phyloP scores from a whole-genome alignment of 2,113 vertebrate species.

The Acanthochromis polyacanthus region DNA sequence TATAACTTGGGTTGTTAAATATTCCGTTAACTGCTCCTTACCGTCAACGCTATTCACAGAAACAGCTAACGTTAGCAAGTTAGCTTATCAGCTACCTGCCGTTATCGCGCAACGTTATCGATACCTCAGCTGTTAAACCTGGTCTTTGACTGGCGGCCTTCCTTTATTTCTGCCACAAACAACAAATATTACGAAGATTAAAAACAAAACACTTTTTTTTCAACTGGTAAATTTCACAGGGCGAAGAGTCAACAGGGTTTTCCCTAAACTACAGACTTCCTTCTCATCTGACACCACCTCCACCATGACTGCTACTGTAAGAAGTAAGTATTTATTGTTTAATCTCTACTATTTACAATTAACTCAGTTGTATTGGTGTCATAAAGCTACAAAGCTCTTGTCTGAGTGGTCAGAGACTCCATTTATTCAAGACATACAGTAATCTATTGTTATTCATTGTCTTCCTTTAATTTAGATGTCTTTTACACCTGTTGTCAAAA shows the following conservation, averaged over 20 bases:
- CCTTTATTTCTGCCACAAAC: neutral
- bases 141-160: slow-evolving; percentile 17
- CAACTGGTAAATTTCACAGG: slow-evolving; percentile 34
- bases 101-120: slow-evolving; percentile 29
- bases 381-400: neutral
- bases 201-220: neutral
- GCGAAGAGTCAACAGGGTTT: neutral
- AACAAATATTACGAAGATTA: neutral
- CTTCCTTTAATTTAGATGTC: no score
- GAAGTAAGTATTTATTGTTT: slow-evolving; percentile 64
- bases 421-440: no score
- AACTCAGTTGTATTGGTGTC: neutral
- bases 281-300: neutral
- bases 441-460: no score
- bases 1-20: neutral
- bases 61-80: slow-evolving; percentile 27
- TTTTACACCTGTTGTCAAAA: no score
- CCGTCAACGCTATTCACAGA: neutral
- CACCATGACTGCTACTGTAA: slow-evolving; percentile 77
- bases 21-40: neutral
- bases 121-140: neutral
- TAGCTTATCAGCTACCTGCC: slow-evolving; percentile 14
- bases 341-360: neutral
- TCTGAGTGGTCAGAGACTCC: no score
- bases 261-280: neutral